phyloP scores from a whole-genome alignment of 2,888 invertebrate species.

The Chirona hameri region DNA sequence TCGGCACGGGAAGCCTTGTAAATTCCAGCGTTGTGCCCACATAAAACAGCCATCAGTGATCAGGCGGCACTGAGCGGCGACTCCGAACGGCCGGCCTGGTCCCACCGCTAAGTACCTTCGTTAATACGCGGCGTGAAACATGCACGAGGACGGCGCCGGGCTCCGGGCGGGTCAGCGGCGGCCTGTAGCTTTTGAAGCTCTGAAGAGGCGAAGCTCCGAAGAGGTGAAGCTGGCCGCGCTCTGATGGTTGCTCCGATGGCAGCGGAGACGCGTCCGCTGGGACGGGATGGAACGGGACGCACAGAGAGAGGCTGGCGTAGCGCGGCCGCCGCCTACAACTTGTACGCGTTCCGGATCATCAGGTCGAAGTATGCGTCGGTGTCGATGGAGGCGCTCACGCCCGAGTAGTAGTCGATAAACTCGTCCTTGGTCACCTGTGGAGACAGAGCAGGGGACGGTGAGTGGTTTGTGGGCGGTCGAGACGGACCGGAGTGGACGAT shows the following conservation, averaged over 20 bases:
- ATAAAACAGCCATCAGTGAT: neutral
- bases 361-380: slow-evolving; percentile 91
- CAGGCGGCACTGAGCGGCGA: neutral
- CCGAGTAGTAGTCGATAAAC: slow-evolving; percentile 88
- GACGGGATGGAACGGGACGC: too few species aligned
- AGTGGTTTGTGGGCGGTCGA: neutral
- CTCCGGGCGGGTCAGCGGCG: too few species aligned
- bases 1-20: neutral
- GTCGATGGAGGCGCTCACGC: slow-evolving; percentile 91
- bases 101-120: slow-evolving; percentile 5
- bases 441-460: neutral
- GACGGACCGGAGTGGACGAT: too few species aligned
- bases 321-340: slow-evolving; percentile 58
- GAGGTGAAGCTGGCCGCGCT: too few species aligned
- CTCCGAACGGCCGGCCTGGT: slow-evolving; percentile 28
- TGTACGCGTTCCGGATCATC: slow-evolving; percentile 88
- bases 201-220: too few species aligned
- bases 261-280: too few species aligned
- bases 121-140: slow-evolving; percentile 6
- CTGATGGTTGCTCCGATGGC: too few species aligned
- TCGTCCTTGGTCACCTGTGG: slow-evolving; percentile 86
- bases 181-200: too few species aligned
- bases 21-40: neutral
- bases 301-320: too few species aligned
- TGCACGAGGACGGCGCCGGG: too few species aligned